Evolutionary conservation across 64 coral and sea anemone species (phyloP), one percentile per base, ranked within the genome.

Genomic region (Orbicella faveolata): DNA sequence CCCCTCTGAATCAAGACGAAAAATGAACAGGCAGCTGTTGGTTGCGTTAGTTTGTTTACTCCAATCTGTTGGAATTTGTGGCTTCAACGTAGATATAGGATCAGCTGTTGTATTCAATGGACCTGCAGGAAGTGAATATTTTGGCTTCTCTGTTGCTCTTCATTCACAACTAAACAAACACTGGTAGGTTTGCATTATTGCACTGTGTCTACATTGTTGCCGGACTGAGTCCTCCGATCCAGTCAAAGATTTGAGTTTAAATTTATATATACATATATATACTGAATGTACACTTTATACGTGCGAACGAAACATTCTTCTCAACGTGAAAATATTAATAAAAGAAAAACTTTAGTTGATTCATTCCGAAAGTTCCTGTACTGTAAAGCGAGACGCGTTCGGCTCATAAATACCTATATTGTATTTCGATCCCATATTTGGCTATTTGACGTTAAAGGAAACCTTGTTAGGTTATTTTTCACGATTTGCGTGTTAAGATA

Each of bases 91-190:
- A 8, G 82, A 85, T 85, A 37, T 72, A 37, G 64, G 9, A 69
- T 72, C 19, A 0, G 19, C 64, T 26, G 19, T 30, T 4, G 65
- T 85, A 14, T 41, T 72, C 21, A 20, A 65, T 51, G 36, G 61
- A 52, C 82, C 82, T 85, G 35, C 20, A 2, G 4, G 39, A 5
- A 85, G 82, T 73, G 65, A 73, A 52, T 86, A 64, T 34, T 92
- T 92, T 77, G 90, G 90, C 26, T 92, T 86, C 62, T 85, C 90
- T 36, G 81, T 92, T 5, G 90, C 90, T 65, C 81, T 92, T n/a
- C 81, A 92, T 86, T 92, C 90, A 20, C 36, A 20, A 3, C 5
- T 34, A 11, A 25, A 30, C 52, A 52, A 14, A 33, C 76, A 78
- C 53, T 92, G 90, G 90, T 92, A 79, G 55, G 90, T 91, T 26